Base-by-base conservation (phyloP, 2,888 invertebrate species). In the Perithous albicinctus region DNA sequence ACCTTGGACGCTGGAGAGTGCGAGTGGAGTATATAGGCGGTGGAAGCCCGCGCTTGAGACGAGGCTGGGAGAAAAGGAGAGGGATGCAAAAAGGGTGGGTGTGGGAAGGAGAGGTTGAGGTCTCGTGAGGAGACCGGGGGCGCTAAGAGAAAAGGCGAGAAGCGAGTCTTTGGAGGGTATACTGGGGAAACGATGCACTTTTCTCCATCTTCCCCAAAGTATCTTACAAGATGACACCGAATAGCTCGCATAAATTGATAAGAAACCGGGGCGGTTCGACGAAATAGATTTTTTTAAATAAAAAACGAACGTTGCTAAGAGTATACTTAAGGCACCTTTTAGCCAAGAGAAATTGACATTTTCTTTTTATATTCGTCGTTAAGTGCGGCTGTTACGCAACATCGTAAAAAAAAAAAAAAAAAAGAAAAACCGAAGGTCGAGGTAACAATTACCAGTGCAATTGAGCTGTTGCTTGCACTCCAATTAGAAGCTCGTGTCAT, bases 231-330 rank as follows among this genome's bases (percentile, higher is more conserved):
- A 66, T 72, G 78, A 72, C 66, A 82, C 59, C n/a, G 51, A 69
- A 73, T 72, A 61, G 66, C 56, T 54, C 32, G 59, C 29, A 72
- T 67, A 79, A 82, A 76, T 79, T 76, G 43, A 73, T 67, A 59
- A 59, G 46, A 70, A 63, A 41, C 18, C 18, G 7, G 20, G 48
- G 43, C 1, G 43, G 0, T 1, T 0, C 51, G 10, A 51, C 51
- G 51, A 23, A 51, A 51, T 51, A 20, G 23, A 23, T 23, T 23
- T 51, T 23, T 8, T 51, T 23, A 23, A 20, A n/a, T 12, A n/a
- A n/a, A n/a, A n/a, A n/a, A n/a, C n/a, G n/a, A n/a, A n/a, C n/a
- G n/a, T 23, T 23, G 51, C 20, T 48, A 8, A 2, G 10, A 23
- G 51, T 23, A 23, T 12, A 20, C 51, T 23, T 4, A 0, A 10